phyloP scores from a whole-genome alignment of 2,113 vertebrate species.

The Sporophila hypoxantha region DNA sequence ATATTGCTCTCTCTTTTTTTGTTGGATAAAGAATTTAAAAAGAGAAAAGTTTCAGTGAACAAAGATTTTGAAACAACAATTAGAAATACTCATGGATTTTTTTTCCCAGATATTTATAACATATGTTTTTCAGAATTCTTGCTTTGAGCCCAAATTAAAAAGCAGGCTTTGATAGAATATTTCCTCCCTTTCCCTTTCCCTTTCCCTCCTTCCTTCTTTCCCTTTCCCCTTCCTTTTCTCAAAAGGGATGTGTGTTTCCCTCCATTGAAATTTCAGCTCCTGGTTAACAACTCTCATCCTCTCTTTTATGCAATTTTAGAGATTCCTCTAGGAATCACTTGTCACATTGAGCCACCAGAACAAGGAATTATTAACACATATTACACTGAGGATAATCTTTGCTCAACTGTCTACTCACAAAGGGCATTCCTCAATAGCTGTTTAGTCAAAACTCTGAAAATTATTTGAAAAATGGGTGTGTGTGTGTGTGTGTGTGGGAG shows the following conservation, averaged over 20 bases:
- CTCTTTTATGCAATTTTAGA: neutral
- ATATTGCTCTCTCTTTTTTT: neutral
- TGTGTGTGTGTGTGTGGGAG: neutral
- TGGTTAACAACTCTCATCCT: neutral
- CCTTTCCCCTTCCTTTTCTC: neutral
- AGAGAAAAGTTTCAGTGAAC: neutral
- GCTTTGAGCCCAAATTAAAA: neutral
- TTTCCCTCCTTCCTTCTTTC: neutral
- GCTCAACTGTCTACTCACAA: slow-evolving; percentile 16
- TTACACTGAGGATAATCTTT: neutral
- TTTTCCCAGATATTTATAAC: neutral
- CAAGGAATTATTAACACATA: neutral
- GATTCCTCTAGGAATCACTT: neutral
- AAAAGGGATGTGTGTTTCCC: neutral
- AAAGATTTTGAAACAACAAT: neutral
- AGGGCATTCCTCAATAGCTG: slow-evolving; percentile 12
- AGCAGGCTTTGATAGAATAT: neutral
- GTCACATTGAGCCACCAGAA: neutral
- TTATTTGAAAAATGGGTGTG: slow-evolving; percentile 17
- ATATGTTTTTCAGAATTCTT: neutral
- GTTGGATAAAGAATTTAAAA: neutral
- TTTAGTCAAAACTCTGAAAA: slow-evolving; percentile 22
- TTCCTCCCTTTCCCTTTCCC: too few species aligned
- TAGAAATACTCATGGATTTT: neutral
- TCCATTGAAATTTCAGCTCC: neutral